phyloP scores from a whole-genome alignment of 2,113 vertebrate species.

The Mungos mungo region DNA sequence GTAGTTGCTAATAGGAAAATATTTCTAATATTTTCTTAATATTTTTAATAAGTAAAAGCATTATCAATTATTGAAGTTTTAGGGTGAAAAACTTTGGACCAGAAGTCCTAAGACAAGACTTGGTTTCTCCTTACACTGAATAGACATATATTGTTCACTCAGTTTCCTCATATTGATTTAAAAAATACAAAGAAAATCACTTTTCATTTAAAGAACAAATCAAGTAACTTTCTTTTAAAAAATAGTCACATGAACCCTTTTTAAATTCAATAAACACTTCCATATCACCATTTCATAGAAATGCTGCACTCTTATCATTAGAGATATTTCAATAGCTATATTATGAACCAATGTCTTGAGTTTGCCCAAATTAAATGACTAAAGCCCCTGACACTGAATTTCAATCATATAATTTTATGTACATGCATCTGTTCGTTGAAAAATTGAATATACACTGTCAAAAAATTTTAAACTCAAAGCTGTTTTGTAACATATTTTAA shows the following conservation, averaged over 20 bases:
- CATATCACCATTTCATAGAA: slow-evolving; percentile 42
- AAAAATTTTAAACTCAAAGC: slow-evolving; percentile 79
- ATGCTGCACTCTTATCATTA: slow-evolving; percentile 25
- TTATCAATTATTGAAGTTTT: neutral
- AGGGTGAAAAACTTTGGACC: neutral
- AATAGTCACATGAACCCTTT: slow-evolving; percentile 20
- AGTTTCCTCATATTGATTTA: slow-evolving; percentile 6
- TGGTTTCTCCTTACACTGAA: neutral
- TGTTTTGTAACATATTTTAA: slow-evolving; percentile 83
- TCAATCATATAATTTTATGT: slow-evolving; percentile 80
- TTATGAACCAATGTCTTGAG: slow-evolving; percentile 59
- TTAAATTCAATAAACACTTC: neutral
- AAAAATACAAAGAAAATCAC: neutral
- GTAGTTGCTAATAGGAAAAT: neutral
- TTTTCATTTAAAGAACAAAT: slow-evolving; percentile 27
- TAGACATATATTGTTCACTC: neutral
- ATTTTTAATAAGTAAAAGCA: neutral
- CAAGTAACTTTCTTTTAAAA: slow-evolving; percentile 25
- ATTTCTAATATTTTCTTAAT: neutral
- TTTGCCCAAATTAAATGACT: slow-evolving; percentile 75
- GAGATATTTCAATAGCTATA: slow-evolving; percentile 53
- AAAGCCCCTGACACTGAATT: slow-evolving; percentile 80
- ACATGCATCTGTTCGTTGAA: slow-evolving; percentile 81
- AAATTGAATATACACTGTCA: slow-evolving; percentile 82
- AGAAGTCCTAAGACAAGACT: neutral